Conservation (phyloP, 2,797 vertebrate species). For the Chiroxiphia lanceolata region DNA sequence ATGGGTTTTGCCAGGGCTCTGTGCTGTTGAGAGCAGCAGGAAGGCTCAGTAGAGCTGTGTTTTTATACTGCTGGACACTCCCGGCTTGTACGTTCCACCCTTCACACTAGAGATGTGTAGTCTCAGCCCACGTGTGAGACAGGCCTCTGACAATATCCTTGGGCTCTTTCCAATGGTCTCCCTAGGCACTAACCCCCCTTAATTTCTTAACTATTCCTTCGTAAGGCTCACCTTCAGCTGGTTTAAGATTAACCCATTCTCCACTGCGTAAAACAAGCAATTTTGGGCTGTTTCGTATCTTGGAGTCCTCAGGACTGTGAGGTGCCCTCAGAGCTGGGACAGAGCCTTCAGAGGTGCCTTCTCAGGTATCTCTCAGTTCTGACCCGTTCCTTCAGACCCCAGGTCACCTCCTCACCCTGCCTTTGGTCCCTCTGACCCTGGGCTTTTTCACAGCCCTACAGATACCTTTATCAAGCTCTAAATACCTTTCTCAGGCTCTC, state of each 20-base stretch:
- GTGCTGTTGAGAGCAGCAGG: not conserved
- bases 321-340: not conserved
- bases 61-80: not conserved
- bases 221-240: not conserved
- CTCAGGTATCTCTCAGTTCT: not conserved
- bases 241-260: not conserved
- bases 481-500: not conserved
- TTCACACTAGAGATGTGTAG: not conserved
- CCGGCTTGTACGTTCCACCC: accelerated
- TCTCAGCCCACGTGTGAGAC: not conserved
- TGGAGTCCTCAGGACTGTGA: not conserved
- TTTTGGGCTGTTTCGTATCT: not conserved
- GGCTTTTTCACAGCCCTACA: not conserved
- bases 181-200: no score
- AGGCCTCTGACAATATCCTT: not conserved
- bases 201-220: not conserved
- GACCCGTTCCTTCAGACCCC: not conserved
- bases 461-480: not conserved
- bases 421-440: not conserved
- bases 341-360: not conserved
- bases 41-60: not conserved
- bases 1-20: accelerated
- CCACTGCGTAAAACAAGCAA: not conserved
- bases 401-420: not conserved
- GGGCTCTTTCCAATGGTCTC: not conserved